phyloP scores from a whole-genome alignment of 2,888 invertebrate species.

The Cephus nigrinus region DNA sequence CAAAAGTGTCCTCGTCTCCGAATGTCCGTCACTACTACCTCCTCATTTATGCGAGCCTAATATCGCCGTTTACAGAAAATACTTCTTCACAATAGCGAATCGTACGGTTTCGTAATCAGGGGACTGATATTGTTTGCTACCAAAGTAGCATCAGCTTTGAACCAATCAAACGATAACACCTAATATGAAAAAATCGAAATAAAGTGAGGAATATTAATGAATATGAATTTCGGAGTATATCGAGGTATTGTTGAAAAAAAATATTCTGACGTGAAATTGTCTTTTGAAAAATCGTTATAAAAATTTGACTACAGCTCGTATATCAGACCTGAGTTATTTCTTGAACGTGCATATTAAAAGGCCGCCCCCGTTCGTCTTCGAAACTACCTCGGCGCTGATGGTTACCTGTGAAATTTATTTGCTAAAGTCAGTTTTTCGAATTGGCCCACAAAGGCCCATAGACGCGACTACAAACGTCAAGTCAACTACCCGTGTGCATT shows the following conservation, averaged over 20 bases:
- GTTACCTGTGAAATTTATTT: slow-evolving; percentile 18
- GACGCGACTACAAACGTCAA: background rate
- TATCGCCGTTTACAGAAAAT: slow-evolving; percentile 34
- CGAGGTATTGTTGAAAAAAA: background rate
- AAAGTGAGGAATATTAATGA: background rate
- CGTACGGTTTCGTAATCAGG: background rate
- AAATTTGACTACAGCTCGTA: background rate
- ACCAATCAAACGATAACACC: background rate
- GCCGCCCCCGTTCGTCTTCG: background rate
- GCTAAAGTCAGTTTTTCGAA: slow-evolving; percentile 20
- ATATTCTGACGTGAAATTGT: background rate
- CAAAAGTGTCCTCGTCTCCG: background rate
- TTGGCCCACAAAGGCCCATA: background rate
- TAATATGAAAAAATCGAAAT: background rate
- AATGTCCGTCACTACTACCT: slow-evolving; percentile 23
- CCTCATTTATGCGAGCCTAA: slow-evolving; percentile 32
- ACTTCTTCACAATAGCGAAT: slow-evolving; percentile 28
- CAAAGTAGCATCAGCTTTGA: background rate
- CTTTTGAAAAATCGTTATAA: background rate
- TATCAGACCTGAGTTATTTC: background rate
- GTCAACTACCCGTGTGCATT: background rate
- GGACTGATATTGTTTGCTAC: background rate
- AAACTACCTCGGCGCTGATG: slow-evolving; percentile 9
- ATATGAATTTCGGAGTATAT: background rate
- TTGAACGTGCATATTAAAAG: background rate